phyloP scores from a whole-genome alignment of 2,797 vertebrate species.

The Rhynchonycteris naso region DNA sequence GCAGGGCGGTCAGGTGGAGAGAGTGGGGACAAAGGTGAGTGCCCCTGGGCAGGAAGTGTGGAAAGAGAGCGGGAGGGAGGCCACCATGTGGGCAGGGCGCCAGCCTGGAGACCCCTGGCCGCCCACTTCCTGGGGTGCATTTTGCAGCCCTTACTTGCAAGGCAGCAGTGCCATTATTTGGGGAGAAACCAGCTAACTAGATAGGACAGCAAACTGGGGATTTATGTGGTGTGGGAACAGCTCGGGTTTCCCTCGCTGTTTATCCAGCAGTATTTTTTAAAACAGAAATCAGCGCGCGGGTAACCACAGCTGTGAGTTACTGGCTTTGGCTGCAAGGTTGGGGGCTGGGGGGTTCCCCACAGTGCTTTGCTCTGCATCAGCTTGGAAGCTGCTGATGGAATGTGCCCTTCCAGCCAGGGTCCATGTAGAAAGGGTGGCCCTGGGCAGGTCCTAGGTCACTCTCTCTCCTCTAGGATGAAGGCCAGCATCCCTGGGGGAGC shows the following conservation, averaged over 20 bases:
- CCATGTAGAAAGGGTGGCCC: neutral
- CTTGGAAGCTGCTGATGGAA: neutral
- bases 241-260: slow-evolving; percentile 76
- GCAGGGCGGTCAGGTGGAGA: neutral
- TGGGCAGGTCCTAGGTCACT: neutral
- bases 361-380: neutral
- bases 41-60: neutral
- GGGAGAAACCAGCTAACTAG: slow-evolving; percentile 66
- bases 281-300: slow-evolving; percentile 67
- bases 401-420: neutral
- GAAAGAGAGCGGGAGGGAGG: neutral
- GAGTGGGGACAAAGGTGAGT: neutral
- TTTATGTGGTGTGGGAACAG: slow-evolving; percentile 81
- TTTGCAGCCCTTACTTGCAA: neutral
- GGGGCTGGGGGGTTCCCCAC: neutral
- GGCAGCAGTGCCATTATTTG: slow-evolving; percentile 50
- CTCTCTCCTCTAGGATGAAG: neutral
- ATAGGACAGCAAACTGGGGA: slow-evolving; percentile 67
- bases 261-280: slow-evolving; percentile 80
- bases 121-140: neutral
- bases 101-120: neutral
- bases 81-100: neutral
- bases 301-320: slow-evolving; percentile 73
- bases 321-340: slow-evolving; percentile 31
- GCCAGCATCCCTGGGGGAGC: neutral